Base-by-base conservation (phyloP, 2,797 vertebrate genomes). In the Hoplostethus atlanticus region DNA sequence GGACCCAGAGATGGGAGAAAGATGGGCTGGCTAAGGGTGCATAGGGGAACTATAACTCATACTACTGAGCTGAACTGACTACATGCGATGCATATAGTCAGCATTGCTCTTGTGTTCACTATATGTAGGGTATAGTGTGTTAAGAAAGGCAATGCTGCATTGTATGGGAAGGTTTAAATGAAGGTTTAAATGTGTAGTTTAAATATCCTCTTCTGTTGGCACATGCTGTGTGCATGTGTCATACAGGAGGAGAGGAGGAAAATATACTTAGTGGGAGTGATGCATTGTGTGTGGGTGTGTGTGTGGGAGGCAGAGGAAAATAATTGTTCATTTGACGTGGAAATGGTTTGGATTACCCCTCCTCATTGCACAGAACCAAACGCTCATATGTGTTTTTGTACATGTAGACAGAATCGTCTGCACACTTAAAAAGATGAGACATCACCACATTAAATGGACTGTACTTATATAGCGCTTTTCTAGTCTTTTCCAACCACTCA, bases 111-210 rank as follows among this genome's bases (percentile, higher is more conserved):
- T 28, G 54, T 70, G 25, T 53, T 17, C 9, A 7, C 34, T 48
- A 28, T 28, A 40, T 61, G 25, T 30, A 28, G 15, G 46, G 40
- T 47, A 56, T 6, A 63, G 38, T 13, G 53, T 6, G 16, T 40
- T 52, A 8, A 51, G 36, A 47, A 56, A 66, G 46, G 12, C 16
- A 60, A 31, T 34, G 28, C 12, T 65, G 56, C 28, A 46, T 56
- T 57, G 21, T 34, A 72, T 53, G 48, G 28, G 47, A 13, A 15
- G 28, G 10, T 5, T 30, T 40, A 13, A 10, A 36, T 13, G 3
- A 28, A 28, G 28, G 28, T 28, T 28, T 28, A 28, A 28, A 28
- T 28, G 2, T 28, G 28, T 28, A 28, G 3, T 28, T 28, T 28
- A 9, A 4, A 53, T 53, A 21, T 25, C 34, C 34, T 36, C 6